These are phyloP conservation scores for Gila robusta DNA, from an alignment of 2,797 vertebrate species.

Conservation along the genomic window DNA sequence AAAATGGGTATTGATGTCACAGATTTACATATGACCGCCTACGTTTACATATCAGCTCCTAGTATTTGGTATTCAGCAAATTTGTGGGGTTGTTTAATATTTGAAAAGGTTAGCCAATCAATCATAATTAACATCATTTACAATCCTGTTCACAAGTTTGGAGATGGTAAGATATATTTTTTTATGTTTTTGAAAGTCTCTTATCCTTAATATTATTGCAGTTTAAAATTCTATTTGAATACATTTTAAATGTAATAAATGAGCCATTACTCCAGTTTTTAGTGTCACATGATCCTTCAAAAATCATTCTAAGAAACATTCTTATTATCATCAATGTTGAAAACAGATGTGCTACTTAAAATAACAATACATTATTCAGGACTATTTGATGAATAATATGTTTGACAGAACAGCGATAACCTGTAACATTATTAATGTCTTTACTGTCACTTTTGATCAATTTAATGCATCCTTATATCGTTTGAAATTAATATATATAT, in stretches of 20 bases:
- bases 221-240: not conserved
- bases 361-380: not conserved
- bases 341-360: not conserved
- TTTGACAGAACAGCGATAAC: not conserved
- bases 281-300: not conserved
- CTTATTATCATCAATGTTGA: not conserved
- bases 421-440: not conserved
- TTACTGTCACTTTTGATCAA: not conserved
- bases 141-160: not conserved
- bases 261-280: not conserved
- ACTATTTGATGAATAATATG: not conserved
- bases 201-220: not conserved
- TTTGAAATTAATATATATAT: too few species aligned
- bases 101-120: not conserved
- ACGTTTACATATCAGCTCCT: not conserved
- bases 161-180: not conserved
- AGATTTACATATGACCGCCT: constrained; percentile 9
- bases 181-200: not conserved
- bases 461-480: not conserved
- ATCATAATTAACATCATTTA: not conserved
- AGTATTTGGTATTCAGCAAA: not conserved
- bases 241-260: not conserved
- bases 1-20: constrained; percentile 7
- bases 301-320: not conserved
- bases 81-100: not conserved